Evolutionary conservation across 2,888 invertebrate genomes (phyloP).

Genomic region (Melanchra persicariae): DNA sequence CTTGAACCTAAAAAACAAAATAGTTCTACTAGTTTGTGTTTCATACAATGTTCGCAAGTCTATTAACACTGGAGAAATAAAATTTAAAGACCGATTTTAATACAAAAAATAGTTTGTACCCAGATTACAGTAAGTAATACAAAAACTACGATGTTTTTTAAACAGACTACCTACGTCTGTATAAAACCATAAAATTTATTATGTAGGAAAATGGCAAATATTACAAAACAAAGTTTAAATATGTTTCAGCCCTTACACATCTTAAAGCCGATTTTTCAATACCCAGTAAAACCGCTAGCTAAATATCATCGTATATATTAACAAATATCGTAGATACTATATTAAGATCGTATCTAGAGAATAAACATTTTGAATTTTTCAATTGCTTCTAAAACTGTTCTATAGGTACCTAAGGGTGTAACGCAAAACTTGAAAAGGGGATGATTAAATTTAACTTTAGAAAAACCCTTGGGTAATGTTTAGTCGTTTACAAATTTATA

Average conservation of each 20-base stretch:
- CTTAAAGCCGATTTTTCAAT: constrained; percentile 6
- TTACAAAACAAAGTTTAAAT: constrained; percentile 16
- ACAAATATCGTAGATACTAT: background rate
- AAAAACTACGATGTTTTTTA: constrained; percentile 21
- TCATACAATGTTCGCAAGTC: constrained; percentile 14
- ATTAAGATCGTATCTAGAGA: background rate
- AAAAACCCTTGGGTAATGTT: too few relatives aligned
- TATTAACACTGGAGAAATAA: constrained; percentile 54
- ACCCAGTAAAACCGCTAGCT: background rate
- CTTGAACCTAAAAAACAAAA: constrained; percentile 96
- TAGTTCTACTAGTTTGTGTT: constrained; percentile 33
- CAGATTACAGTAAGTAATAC: constrained; percentile 18
- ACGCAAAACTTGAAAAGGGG: too few relatives aligned
- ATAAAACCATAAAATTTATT: constrained; percentile 23
- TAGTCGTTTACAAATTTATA: too few relatives aligned
- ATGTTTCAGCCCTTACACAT: constrained; percentile 13
- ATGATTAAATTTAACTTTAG: too few relatives aligned
- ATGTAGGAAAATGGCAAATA: constrained; percentile 18
- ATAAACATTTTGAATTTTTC: background rate
- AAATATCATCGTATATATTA: background rate
- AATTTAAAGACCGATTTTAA: constrained; percentile 51
- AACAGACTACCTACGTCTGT: constrained; percentile 18
- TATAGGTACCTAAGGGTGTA: background rate
- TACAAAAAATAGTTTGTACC: constrained; percentile 30
- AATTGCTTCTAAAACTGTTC: background rate